Evolutionary conservation across 2,797 vertebrate genomes (phyloP).

Genomic region (Cottoperca gobio): DNA sequence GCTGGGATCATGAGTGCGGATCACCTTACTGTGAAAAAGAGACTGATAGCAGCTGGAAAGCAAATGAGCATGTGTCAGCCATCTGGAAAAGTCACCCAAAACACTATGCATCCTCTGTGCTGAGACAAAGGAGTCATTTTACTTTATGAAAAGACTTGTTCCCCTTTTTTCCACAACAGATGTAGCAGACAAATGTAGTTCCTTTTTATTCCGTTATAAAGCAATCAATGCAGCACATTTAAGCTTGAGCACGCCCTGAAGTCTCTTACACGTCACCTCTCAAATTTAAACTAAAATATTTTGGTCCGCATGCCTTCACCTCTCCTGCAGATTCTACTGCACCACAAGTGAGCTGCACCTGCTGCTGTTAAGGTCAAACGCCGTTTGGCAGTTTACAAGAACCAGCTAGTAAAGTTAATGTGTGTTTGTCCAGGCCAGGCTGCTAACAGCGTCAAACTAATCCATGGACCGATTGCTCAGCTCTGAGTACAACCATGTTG

Average conservation of each 20-base stretch:
- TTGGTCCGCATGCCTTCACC: neutral
- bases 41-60: slow-evolving; percentile 79
- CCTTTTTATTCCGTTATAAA: slow-evolving; percentile 26
- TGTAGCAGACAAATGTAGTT: slow-evolving; percentile 34
- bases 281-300: slow-evolving; percentile 1
- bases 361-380: slow-evolving; percentile 12
- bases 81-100: slow-evolving; percentile 81
- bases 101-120: slow-evolving; percentile 66
- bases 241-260: neutral
- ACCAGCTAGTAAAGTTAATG: neutral
- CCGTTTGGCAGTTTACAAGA: slow-evolving; percentile 2
- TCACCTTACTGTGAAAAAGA: slow-evolving; percentile 81
- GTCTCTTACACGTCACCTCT: slow-evolving; percentile 9
- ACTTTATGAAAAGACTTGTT: slow-evolving; percentile 51
- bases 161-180: slow-evolving; percentile 25
- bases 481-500: slow-evolving; percentile 1
- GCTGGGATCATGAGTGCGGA: slow-evolving; percentile 74
- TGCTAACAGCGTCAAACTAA: slow-evolving; percentile 3
- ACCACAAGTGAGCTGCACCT: slow-evolving; percentile 22
- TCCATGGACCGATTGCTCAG: neutral
- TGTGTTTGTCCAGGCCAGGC: neutral
- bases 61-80: slow-evolving; percentile 81
- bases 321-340: neutral
- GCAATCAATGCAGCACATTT: slow-evolving; percentile 27
- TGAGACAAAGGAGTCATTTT: slow-evolving; percentile 79